Percentiles rank a stretch among this genome's conserved stretches.
These are phyloP conservation scores for Phalangium opilio DNA, from an alignment of 2,888 invertebrate species.

Conservation along the genomic window DNA sequence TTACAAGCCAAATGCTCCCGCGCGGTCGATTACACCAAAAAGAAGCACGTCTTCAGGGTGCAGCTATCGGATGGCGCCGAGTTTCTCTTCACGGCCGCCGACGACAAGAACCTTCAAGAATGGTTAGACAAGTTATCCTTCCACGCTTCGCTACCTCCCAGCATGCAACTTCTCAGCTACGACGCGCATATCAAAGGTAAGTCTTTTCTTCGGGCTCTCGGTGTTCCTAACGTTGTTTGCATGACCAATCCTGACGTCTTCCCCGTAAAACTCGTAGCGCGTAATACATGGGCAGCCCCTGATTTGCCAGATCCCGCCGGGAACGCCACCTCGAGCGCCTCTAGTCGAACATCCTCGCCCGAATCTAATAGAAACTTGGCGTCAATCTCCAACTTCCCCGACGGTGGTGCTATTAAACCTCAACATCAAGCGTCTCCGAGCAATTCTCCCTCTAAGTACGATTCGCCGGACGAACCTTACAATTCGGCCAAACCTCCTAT, in stretches of 20 bases:
- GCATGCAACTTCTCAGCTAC: conserved; percentile 70
- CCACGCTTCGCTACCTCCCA: conserved; percentile 80
- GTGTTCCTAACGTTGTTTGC: no score
- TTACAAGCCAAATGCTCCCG: conserved; percentile 61
- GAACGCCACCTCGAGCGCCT: conserved; percentile 12
- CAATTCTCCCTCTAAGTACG: conserved; percentile 2
- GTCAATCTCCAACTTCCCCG: no score
- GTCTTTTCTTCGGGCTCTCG: no score
- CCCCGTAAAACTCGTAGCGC: not conserved
- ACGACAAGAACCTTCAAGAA: conserved; percentile 58
- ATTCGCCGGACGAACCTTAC: conserved; percentile 10
- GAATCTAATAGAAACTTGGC: conserved; percentile 1
- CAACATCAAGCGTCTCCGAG: no score
- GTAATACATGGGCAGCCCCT: not conserved
- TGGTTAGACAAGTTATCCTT: conserved; percentile 87
- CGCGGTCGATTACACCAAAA: conserved; percentile 87
- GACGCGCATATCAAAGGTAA: conserved; percentile 31
- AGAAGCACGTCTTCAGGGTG: conserved; percentile 81
- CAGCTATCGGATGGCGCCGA: conserved; percentile 78
- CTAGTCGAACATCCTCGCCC: conserved; percentile 15
- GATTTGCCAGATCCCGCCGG: not conserved
- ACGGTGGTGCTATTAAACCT: no score
- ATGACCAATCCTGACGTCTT: not conserved
- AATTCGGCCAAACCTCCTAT: conserved; percentile 15
- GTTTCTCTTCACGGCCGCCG: conserved; percentile 68